phyloP scores from a whole-genome alignment of 2,888 invertebrate species.

The Tachina lurida region DNA sequence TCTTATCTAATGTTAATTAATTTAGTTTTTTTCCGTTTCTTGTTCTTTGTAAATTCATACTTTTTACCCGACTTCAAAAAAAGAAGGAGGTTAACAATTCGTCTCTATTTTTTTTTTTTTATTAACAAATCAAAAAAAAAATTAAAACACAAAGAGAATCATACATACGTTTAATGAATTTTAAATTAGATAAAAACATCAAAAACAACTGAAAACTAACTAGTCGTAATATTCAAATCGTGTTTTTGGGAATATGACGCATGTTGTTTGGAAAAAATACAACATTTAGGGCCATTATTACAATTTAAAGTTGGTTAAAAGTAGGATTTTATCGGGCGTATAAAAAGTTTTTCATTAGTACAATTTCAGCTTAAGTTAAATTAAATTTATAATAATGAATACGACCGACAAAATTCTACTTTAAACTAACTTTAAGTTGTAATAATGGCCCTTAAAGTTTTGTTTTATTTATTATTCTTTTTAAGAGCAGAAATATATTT shows the following conservation, averaged over 20 bases:
- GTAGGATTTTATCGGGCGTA: too few species aligned
- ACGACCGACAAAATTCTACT: too few species aligned
- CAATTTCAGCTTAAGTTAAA: too few species aligned
- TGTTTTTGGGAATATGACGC: slow-evolving; percentile 55
- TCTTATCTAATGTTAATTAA: slow-evolving; percentile 73
- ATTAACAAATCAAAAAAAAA: slow-evolving; percentile 27
- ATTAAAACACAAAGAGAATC: slow-evolving; percentile 12
- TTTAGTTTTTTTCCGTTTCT: slow-evolving; percentile 63
- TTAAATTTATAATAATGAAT: too few species aligned
- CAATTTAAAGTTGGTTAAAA: too few species aligned
- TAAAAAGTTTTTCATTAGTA: too few species aligned
- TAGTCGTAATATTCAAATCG: slow-evolving; percentile 10
- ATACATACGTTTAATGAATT: slow-evolving; percentile 58
- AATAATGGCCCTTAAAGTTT: too few species aligned
- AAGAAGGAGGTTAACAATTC: too few species aligned
- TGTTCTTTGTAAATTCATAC: slow-evolving; percentile 24
- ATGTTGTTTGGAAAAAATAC: slow-evolving; percentile 10
- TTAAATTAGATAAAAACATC: slow-evolving; percentile 60
- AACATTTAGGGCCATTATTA: too few species aligned
- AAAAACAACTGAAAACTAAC: slow-evolving; percentile 10
- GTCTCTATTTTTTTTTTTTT: too few species aligned
- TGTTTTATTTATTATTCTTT: slow-evolving; percentile 18
- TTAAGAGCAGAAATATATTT: neutral
- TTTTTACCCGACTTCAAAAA: too few species aligned
- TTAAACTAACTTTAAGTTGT: too few species aligned